Evolutionary conservation across 2,888 invertebrate genomes (phyloP), one percentile per base, ranked within the genome.

Genomic region (Watsonalla cultraria): DNA sequence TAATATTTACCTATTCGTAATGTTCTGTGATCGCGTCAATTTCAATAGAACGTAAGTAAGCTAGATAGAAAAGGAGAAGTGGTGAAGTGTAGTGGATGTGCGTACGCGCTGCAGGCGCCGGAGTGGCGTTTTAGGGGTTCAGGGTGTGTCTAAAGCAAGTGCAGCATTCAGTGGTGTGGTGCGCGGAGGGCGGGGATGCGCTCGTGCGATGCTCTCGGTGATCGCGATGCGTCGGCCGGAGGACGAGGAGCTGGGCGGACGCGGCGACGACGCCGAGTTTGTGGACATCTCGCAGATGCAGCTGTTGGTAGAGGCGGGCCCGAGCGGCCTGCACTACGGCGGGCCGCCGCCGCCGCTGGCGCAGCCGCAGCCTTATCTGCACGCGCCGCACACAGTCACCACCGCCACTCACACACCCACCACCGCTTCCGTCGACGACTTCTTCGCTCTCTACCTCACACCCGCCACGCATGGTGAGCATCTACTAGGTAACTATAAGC

Each of bases 271-370:
- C 82, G 94, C 94, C 87, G 96, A 96, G 88, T 96, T 95, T 87
- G 95, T 96, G 81, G 96, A 96, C 86, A 96, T 96, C 72, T 92
- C 96, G 55, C 96, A 96, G 81, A 96, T 96, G 81, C 95, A 95
- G 75, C 93, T 95, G 80, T 86, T 95, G 70, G 91, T 95, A 68
- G 91, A 95, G 80, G 87, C 89, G 76, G 89, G 88, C 80, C 92
- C 78, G 79, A 92, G 79, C 83, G 91, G 80, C 70, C 84, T 78
- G 85, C 90, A 79, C 80, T 85, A 88, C 76, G 87, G 84, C 58
- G 89, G 89, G 58, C 89, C 90, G 56, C 81, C 83, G 70, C 86
- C 89, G 76, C 89, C 89, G 76, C 84, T 77, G 60, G 86, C 88
- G 74, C 86, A 85, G 76, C 90, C 85, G 52, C 86, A 85, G 74